A percentile compares a stretch with the other conserved stretches of the same genome.
phyloP scores from a whole-genome alignment of 2,888 invertebrate genomes.

The Tillus elongatus region DNA sequence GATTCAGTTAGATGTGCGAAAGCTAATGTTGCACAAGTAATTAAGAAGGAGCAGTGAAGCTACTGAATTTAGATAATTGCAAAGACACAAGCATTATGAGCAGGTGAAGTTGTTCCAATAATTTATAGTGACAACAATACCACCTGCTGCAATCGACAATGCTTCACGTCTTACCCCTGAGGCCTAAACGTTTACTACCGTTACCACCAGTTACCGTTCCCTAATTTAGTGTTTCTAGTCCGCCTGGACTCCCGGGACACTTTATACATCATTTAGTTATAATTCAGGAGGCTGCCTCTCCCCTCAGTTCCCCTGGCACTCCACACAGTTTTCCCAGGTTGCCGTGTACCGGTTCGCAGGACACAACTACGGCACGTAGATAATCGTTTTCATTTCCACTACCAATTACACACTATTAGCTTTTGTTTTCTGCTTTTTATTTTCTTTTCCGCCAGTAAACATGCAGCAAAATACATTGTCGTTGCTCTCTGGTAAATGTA shows the following conservation, averaged over 20 bases:
- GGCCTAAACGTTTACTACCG: conserved; percentile 24
- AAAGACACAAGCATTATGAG: conserved; percentile 35
- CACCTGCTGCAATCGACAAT: conserved; percentile 42
- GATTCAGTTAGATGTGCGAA: conserved; percentile 23
- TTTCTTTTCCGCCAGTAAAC: too few relatives aligned
- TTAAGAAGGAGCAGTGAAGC: too few relatives aligned
- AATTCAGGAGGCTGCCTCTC: too few relatives aligned
- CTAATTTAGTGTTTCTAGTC: background rate
- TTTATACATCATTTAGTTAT: conserved; percentile 1
- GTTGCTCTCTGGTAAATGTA: too few relatives aligned
- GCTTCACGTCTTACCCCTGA: conserved; percentile 28
- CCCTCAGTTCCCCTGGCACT: too few relatives aligned
- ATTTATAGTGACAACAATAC: conserved; percentile 42
- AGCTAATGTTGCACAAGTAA: conserved; percentile 25
- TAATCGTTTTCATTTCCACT: too few relatives aligned
- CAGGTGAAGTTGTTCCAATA: conserved; percentile 40
- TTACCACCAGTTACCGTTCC: background rate
- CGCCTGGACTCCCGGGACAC: conserved; percentile 1
- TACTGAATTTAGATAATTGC: conserved; percentile 37
- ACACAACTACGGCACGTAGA: too few relatives aligned
- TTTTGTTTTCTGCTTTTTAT: too few relatives aligned
- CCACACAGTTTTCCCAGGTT: too few relatives aligned
- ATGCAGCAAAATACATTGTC: too few relatives aligned
- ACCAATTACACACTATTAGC: too few relatives aligned
- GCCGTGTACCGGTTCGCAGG: too few relatives aligned